These are phyloP conservation scores for Actenoides lindsayi DNA, from an alignment of 2,113 vertebrate genomes.

Conservation along the genomic window DNA sequence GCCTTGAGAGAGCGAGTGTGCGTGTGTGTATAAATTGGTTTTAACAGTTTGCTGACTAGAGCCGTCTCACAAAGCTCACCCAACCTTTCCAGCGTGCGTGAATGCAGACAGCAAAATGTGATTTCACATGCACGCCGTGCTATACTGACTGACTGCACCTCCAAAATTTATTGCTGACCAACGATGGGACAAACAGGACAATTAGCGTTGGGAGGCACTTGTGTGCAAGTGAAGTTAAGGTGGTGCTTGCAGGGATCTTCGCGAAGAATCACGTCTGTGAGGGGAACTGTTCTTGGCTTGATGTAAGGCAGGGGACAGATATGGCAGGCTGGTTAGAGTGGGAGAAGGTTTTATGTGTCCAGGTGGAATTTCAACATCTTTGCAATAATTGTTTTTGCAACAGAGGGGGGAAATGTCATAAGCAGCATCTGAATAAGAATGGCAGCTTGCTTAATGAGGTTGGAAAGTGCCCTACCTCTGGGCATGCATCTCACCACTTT, in stretches of 20 bases:
- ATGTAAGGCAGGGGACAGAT: background rate
- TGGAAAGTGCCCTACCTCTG: background rate
- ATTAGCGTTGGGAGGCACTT: background rate
- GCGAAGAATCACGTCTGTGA: accelerated
- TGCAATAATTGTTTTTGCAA: background rate
- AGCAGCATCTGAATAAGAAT: background rate
- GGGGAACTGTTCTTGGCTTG: background rate
- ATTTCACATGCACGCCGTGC: background rate
- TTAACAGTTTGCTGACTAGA: constrained; percentile 64
- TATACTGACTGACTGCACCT: background rate
- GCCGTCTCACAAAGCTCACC: background rate
- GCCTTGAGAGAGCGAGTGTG: background rate
- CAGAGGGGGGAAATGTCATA: background rate
- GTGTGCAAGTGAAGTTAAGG: background rate
- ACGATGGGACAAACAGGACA: background rate
- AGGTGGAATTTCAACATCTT: constrained; percentile 12
- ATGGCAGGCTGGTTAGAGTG: background rate
- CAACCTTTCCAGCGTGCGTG: background rate
- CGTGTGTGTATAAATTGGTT: constrained; percentile 41
- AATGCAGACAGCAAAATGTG: background rate
- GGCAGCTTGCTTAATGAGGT: background rate
- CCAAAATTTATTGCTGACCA: background rate
- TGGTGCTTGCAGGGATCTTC: background rate
- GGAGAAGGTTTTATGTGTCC: background rate
- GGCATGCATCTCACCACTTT: background rate